phyloP scores from a whole-genome alignment of 1,140 invertebrate species.

The Drosophila azteca region DNA sequence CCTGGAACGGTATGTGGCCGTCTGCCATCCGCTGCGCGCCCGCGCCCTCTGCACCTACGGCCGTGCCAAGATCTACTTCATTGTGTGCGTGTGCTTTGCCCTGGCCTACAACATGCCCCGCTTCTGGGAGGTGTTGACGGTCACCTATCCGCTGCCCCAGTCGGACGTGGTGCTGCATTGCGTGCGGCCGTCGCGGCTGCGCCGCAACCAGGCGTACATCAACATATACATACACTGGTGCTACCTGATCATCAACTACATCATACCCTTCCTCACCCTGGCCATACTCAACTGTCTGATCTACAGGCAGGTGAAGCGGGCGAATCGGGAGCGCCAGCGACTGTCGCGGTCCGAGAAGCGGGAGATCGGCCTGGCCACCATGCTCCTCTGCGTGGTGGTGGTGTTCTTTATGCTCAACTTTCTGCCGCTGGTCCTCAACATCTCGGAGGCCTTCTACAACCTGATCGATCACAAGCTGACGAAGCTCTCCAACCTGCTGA shows the following conservation, averaged over 20 bases:
- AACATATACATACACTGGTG: conserved; percentile 96
- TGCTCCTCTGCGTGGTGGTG: conserved; percentile 96
- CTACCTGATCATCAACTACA: conserved; percentile 96
- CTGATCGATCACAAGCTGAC: conserved; percentile 90
- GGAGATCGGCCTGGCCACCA: conserved; percentile 95
- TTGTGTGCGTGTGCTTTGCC: conserved; percentile 92
- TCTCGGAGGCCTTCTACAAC: conserved; percentile 91
- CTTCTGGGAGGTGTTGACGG: conserved; percentile 87
- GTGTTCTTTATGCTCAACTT: conserved; percentile 98
- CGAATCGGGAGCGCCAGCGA: conserved; percentile 92
- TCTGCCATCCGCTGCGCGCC: conserved; percentile 96
- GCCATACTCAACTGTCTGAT: conserved; percentile 95
- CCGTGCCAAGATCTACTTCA: conserved; percentile 92
- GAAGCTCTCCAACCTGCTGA: conserved; percentile 94
- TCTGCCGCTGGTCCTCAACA: conserved; percentile 94
- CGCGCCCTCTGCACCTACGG: conserved; percentile 95
- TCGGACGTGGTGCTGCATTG: conserved; percentile 86
- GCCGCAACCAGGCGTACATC: conserved; percentile 90
- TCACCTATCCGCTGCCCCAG: conserved; percentile 51
- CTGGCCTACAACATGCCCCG: conserved; percentile 94
- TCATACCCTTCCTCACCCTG: conserved; percentile 93
- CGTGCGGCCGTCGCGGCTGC: conserved; percentile 88
- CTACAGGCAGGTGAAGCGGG: conserved; percentile 92
- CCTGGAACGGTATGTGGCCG: conserved; percentile 97
- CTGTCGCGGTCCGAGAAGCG: conserved; percentile 91